Base-by-base conservation (phyloP, 2,797 vertebrate genomes). In the Furcifer pardalis region DNA sequence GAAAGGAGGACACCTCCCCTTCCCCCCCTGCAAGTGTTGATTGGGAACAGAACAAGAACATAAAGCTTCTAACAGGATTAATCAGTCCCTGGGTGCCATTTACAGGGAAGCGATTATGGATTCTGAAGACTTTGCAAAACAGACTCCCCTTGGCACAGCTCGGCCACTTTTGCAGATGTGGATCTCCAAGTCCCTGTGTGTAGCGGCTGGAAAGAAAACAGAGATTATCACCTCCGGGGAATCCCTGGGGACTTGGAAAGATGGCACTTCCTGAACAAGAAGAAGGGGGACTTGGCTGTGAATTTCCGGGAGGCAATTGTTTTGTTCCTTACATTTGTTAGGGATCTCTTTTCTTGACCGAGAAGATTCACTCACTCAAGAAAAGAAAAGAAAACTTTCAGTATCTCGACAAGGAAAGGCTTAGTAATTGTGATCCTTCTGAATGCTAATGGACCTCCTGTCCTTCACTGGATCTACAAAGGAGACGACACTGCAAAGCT, bases 351-450 rank as follows among this genome's bases (percentile, higher is more conserved):
- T 46, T 59, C 13, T 68, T 44, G 46, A 30, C 35, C 83, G 62
- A 80, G 59, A 86, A 87, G 84, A 90, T 59, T 15, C 19, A 82
- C 84, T 46, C 79, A 42, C 62, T 81, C 21, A 19, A 19, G 42
- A 65, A 66, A 13, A 60, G n/a, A 44, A 30, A 37, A 25, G 19
- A 25, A n/a, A 40, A 65, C 8, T 46, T 71, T 25, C 21, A 8
- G n/a, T 60, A 68, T 62, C 66, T 52, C 40, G 69, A 30, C 9
- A 13, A 81, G 62, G 84, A 81, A 81, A 79, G 60, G 81, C 68
- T 79, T 81, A 56, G 19, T 56, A 81, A n/a, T 15, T 8, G 25
- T 68, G 59, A 81, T 32, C 52, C 27, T 68, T 62, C 0, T 12
- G 81, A 82, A 90, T 85, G 40, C 37, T 71, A 81, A 72, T 77